Evolutionary conservation across 2,113 vertebrate species (phyloP), one percentile per base, ranked within the genome.

Genomic region (Ochotona curzoniae): DNA sequence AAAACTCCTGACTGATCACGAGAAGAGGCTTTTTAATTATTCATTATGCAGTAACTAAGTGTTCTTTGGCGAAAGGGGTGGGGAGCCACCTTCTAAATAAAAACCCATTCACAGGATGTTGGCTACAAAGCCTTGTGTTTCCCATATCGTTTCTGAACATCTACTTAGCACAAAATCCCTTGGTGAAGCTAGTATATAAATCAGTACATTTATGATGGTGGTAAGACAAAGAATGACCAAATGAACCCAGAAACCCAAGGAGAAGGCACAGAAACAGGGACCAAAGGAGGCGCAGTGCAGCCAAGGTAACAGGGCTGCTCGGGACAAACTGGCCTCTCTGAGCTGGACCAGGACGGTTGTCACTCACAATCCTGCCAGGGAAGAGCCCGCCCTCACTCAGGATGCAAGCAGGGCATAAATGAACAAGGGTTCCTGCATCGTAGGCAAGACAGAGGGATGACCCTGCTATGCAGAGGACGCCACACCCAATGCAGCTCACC

Each of bases 11-110:
- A 83, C 57, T 87, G 90, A 95, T 94, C 87, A 93, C 0, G 0
- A 91, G 84, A 89, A 90, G 85, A 85, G n/a, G 38, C 44, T 85
- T 91, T 96, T 95, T 49, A 96, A 96, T 94, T 95, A 96, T 95
- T 95, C 90, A 96, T 93, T 82, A 92, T 78, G 79, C 60, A 93
- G 90, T 94, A 84, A 93, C 66, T 91, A 91, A 87, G 51, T 70
- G 78, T 91, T 93, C 82, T 87, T 91, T 83, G 81, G 64, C 84
- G 91, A 90, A 89, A 25, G 13, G 18, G 11, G 1, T 11, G 7
- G 26, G 25, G 32, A 66, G 30, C 6, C 26, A 81, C 82, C 51
- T 94, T 94, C 35, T 93, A 82, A 94, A 93, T 85, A 93, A 95
- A 87, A 96, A 57, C 51, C 0, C 32, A 63, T 44, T 79, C n/a